Conservation (phyloP, 2,797 vertebrate species). For the Geranospiza caerulescens region DNA sequence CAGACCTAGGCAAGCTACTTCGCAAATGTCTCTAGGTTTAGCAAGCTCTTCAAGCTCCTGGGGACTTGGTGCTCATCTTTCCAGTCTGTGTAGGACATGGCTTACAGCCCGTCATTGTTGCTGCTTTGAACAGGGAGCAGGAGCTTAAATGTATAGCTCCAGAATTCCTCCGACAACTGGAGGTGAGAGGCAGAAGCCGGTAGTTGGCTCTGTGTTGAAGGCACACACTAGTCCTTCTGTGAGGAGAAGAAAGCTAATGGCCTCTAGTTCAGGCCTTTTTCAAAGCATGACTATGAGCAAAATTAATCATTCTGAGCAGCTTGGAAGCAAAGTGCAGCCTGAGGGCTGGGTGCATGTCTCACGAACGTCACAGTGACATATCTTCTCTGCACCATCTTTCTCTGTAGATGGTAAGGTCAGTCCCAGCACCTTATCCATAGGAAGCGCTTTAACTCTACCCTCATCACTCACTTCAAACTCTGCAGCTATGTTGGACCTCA, state of each 20-base stretch:
- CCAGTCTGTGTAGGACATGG: not conserved
- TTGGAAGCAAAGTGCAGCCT: not conserved
- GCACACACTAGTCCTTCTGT: not conserved
- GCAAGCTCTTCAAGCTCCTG: not conserved
- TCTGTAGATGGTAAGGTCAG: slow-evolving; percentile 84
- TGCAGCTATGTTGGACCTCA: slow-evolving; percentile 82
- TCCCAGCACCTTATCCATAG: slow-evolving; percentile 78
- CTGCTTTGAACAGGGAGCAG: not conserved
- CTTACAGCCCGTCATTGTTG: not conserved
- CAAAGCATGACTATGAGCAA: not conserved
- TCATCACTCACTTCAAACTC: slow-evolving; percentile 78
- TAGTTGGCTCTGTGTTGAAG: not conserved
- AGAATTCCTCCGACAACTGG: not conserved
- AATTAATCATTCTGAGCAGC: not conserved
- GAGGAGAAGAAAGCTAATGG: not conserved
- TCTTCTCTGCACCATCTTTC: slow-evolving; percentile 30
- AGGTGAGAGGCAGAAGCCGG: not conserved
- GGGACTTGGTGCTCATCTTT: not conserved
- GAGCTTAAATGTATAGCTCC: not conserved
- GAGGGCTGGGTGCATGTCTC: not conserved
- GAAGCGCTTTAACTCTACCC: slow-evolving; percentile 80
- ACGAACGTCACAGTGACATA: slow-evolving; percentile 30
- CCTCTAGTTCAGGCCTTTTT: not conserved
- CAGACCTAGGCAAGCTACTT: not conserved
- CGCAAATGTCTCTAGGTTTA: not conserved